Percentiles rank a stretch among this genome's conserved stretches.
Evolutionary conservation across 2,113 vertebrate species (phyloP).

Genomic region (Psittacula cyanocephala): DNA sequence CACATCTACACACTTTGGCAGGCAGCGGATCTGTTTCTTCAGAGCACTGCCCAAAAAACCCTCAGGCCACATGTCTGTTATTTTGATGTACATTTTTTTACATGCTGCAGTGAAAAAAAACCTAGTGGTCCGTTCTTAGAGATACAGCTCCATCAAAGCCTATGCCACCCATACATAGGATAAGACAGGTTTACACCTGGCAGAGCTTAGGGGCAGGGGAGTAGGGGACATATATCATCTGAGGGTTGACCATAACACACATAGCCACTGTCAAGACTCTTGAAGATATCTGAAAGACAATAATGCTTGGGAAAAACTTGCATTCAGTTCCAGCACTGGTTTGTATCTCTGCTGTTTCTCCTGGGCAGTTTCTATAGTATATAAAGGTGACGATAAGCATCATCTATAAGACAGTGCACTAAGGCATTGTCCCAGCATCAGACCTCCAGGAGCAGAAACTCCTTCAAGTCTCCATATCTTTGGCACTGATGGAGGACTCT

Average conservation of each 20-base stretch:
- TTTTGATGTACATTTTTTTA: neutral
- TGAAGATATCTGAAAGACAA: neutral
- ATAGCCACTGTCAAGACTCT: neutral
- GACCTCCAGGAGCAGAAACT: neutral
- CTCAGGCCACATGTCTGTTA: neutral
- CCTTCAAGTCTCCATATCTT: constrained; percentile 8
- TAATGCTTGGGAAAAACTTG: neutral
- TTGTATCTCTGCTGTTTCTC: neutral
- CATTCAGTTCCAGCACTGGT: neutral
- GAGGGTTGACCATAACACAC: neutral
- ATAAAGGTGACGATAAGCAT: neutral
- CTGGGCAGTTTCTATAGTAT: neutral
- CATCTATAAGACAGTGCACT: neutral
- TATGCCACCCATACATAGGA: neutral
- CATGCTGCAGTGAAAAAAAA: neutral
- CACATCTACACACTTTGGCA: neutral
- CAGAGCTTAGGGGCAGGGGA: neutral
- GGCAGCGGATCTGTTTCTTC: neutral
- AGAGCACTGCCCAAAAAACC: neutral
- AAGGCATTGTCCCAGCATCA: neutral
- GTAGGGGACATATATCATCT: neutral
- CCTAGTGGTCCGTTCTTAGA: neutral
- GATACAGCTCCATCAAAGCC: neutral
- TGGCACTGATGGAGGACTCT: constrained; percentile 73
- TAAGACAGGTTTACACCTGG: neutral